A percentile compares a stretch with the other conserved stretches of the same genome.
Conservation (phyloP, 2,797 vertebrate genomes). For the Sebastes aleutianus region DNA sequence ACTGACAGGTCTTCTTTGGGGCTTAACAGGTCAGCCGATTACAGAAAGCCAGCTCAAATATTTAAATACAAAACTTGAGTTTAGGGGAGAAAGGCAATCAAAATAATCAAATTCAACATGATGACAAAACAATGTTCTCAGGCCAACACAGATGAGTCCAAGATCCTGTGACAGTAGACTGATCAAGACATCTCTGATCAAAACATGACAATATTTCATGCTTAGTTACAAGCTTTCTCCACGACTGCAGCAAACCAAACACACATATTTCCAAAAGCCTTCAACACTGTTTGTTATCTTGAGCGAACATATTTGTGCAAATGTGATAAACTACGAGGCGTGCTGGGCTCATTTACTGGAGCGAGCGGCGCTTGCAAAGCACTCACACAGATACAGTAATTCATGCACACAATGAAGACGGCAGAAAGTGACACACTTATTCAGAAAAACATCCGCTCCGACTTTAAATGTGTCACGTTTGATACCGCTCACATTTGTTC, state of each 20-base stretch:
- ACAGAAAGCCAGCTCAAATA: neutral
- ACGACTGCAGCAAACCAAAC: neutral
- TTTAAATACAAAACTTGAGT: neutral
- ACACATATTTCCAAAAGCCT: conserved; percentile 2
- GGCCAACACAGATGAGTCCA: neutral
- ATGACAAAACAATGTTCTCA: neutral
- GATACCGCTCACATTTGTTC: conserved; percentile 60
- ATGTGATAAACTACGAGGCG: conserved; percentile 29
- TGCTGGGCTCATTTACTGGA: conserved; percentile 27
- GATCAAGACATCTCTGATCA: neutral
- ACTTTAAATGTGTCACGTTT: conserved; percentile 58
- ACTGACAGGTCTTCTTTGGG: neutral
- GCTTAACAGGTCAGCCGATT: neutral
- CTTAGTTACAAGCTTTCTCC: neutral
- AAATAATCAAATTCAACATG: neutral
- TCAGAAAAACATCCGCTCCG: conserved; percentile 60
- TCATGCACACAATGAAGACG: conserved; percentile 42
- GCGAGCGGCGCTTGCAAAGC: conserved; percentile 1
- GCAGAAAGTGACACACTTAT: conserved; percentile 56
- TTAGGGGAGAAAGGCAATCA: neutral
- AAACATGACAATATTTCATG: neutral
- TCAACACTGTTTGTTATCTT: conserved; percentile 33
- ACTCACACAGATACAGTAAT: conserved; percentile 47
- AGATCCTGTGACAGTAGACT: neutral
- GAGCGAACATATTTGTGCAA: conserved; percentile 36